Conservation (phyloP, 1,140 invertebrate genomes). For the Diorhabda elongata region DNA sequence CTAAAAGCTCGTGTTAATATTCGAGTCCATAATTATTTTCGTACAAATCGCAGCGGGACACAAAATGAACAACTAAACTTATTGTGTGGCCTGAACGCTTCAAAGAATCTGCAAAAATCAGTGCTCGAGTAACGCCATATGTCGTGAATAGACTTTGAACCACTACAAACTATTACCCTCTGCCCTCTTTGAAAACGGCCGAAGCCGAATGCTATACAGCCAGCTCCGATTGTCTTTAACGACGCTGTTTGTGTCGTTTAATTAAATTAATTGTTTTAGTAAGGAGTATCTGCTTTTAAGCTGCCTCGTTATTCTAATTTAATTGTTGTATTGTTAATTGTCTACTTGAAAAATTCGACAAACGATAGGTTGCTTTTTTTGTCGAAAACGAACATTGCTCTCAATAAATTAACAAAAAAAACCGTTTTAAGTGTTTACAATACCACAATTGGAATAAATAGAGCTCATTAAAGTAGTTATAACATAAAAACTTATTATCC, state of each 20-base stretch:
- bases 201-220: constrained; percentile 4
- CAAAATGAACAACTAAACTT: constrained; percentile 8
- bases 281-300: constrained; percentile 23
- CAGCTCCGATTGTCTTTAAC: constrained; percentile 25
- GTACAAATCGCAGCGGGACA: background rate
- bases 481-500: too few species aligned
- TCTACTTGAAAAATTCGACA: constrained; percentile 20
- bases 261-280: constrained; percentile 33
- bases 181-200: constrained; percentile 25
- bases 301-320: constrained; percentile 32
- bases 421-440: too few species aligned
- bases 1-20: too few species aligned
- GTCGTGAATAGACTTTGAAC: constrained; percentile 15
- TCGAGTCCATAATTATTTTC: too few species aligned
- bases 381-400: too few species aligned
- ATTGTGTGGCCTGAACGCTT: background rate
- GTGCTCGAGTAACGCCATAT: constrained; percentile 17
- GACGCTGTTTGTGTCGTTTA: constrained; percentile 33
- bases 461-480: too few species aligned
- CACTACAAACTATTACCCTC: constrained; percentile 14
- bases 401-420: too few species aligned
- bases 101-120: constrained; percentile 24
- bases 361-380: background rate
- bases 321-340: constrained; percentile 29
- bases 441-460: too few species aligned